Conservation (phyloP, 2,888 invertebrate species). For the Caenorhabditis macrosperma region DNA sequence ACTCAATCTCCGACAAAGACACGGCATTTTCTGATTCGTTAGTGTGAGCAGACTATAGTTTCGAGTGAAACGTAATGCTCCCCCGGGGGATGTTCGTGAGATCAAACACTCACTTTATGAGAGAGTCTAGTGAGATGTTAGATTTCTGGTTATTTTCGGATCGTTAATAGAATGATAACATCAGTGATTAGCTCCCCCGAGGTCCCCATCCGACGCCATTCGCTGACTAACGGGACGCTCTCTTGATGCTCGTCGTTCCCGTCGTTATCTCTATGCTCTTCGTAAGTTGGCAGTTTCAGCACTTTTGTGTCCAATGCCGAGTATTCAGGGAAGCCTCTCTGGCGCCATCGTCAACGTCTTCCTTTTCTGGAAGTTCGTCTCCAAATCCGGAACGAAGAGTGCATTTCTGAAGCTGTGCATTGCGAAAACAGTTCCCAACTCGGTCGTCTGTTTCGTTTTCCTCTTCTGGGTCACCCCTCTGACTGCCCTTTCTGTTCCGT, state of each 20-base stretch:
- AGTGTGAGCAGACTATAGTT: too few relatives aligned
- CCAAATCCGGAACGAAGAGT: background rate
- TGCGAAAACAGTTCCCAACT: constrained; percentile 18
- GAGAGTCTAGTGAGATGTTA: too few relatives aligned
- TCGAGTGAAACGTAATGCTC: too few relatives aligned
- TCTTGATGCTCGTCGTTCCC: background rate
- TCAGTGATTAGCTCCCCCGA: too few relatives aligned
- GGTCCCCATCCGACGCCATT: background rate
- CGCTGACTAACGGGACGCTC: background rate
- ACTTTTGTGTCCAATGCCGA: background rate
- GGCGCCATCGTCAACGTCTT: background rate
- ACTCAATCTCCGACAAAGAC: too few relatives aligned
- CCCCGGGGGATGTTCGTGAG: too few relatives aligned
- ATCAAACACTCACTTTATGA: too few relatives aligned
- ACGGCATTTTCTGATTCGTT: too few relatives aligned
- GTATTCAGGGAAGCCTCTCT: background rate
- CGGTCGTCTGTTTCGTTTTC: constrained; percentile 1
- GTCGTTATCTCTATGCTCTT: background rate
- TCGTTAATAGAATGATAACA: too few relatives aligned
- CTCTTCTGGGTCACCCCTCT: constrained; percentile 12
- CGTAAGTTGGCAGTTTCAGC: background rate
- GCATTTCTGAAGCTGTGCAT: constrained; percentile 15
- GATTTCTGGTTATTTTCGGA: too few relatives aligned
- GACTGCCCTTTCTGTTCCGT: background rate
- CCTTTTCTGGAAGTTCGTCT: constrained; percentile 2